phyloP scores from a whole-genome alignment of 2,113 vertebrate genomes.

The Pterocles gutturalis region DNA sequence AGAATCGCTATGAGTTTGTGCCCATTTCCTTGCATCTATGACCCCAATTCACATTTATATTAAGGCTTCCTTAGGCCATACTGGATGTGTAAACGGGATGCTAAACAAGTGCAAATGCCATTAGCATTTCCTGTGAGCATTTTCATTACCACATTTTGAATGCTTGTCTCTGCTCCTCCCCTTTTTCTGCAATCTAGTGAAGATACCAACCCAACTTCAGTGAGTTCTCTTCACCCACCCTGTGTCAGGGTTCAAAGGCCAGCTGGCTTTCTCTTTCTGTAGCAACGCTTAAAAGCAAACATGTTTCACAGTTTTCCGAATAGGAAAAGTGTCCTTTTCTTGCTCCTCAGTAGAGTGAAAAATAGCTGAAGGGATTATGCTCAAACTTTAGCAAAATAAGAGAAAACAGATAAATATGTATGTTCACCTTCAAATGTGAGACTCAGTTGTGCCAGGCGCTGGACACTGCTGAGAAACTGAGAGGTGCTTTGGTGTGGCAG shows the following conservation, averaged over 20 bases:
- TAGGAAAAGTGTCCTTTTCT: not conserved
- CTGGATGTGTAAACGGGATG: not conserved
- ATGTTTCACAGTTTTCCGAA: not conserved
- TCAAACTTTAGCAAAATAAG: not conserved
- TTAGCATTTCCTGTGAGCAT: conserved; percentile 17
- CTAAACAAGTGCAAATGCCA: conserved; percentile 45
- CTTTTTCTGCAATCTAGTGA: not conserved
- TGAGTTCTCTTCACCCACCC: no score
- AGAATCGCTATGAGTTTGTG: not conserved
- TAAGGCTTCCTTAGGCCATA: not conserved
- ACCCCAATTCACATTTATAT: conserved; percentile 1
- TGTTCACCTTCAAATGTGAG: not conserved
- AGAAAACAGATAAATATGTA: not conserved
- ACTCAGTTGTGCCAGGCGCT: not conserved
- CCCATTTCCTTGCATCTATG: not conserved
- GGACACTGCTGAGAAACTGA: not conserved
- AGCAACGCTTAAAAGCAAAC: conserved; percentile 16
- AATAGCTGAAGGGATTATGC: not conserved
- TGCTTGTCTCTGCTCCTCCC: not conserved
- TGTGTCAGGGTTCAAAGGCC: not conserved
- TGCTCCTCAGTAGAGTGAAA: not conserved
- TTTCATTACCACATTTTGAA: conserved; percentile 33
- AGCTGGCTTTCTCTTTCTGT: not conserved
- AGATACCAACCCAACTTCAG: not conserved
- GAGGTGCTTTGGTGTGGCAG: not conserved